Percentiles rank a stretch among this genome's conserved stretches.
Evolutionary conservation across 2,797 vertebrate genomes (phyloP).

Genomic region (Pogonophryne albipinna): DNA sequence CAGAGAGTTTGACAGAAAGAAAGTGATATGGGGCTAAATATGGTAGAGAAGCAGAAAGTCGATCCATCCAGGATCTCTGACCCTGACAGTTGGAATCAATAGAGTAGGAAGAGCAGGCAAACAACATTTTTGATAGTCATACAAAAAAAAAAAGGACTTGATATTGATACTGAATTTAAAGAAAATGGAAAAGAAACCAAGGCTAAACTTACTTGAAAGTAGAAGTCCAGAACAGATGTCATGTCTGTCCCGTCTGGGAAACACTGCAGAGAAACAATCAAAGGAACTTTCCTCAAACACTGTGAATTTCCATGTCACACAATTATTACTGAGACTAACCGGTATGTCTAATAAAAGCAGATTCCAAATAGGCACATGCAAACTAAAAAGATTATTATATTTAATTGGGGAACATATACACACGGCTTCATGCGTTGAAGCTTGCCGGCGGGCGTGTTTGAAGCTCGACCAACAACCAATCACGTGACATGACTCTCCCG

Average conservation of each 20-base stretch:
- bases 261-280: slow-evolving; percentile 85
- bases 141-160: slow-evolving; percentile 9
- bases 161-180: background rate
- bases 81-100: background rate
- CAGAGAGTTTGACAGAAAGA: background rate
- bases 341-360: background rate
- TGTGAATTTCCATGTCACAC: background rate
- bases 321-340: background rate
- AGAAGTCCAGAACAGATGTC: slow-evolving; percentile 96
- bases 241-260: slow-evolving; percentile 99
- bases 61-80: background rate
- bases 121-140: background rate
- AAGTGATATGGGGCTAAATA: background rate
- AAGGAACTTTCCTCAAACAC: slow-evolving; percentile 1
- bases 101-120: background rate
- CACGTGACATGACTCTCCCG: no score
- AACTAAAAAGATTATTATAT: slow-evolving; percentile 1
- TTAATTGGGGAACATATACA: background rate
- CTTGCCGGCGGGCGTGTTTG: no score
- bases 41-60: background rate
- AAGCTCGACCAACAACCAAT: no score
- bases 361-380: background rate
- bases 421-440: no score
- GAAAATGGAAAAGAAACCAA: background rate
- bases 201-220: slow-evolving; percentile 92